phyloP scores from a whole-genome alignment of 1,140 invertebrate genomes.

The Sinonovacula constricta region DNA sequence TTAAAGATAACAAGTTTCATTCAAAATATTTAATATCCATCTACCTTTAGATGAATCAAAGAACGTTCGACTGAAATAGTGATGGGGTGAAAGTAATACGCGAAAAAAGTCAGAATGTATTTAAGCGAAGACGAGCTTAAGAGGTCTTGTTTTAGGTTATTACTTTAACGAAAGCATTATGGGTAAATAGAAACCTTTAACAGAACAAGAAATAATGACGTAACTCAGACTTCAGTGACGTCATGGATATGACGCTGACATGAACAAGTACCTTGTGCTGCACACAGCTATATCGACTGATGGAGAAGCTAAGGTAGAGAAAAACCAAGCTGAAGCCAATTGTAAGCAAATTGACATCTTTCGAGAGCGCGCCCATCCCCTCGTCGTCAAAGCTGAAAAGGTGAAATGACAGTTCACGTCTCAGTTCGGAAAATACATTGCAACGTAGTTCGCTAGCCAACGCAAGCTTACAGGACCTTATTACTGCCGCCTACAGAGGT shows the following conservation, averaged over 20 bases:
- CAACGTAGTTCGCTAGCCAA: no score
- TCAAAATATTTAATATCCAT: no score
- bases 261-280: slow-evolving; percentile 47
- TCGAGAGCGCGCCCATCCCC: slow-evolving; percentile 36
- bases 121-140: not conserved
- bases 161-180: not conserved
- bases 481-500: no score
- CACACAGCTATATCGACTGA: slow-evolving; percentile 42
- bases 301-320: slow-evolving; percentile 30
- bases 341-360: slow-evolving; percentile 43
- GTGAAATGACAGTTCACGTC: no score
- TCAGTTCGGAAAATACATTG: no score
- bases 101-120: not conserved
- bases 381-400: slow-evolving; percentile 50
- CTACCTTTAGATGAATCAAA: no score
- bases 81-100: not conserved
- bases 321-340: slow-evolving; percentile 45
- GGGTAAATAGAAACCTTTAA: not conserved
- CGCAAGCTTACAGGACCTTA: no score
- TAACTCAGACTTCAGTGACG: not conserved
- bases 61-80: no score
- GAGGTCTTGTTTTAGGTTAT: not conserved
- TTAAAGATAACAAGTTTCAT: no score
- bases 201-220: not conserved
- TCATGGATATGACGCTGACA: no score